Conservation (phyloP, 2,113 vertebrate species). For the Misgurnus anguillicaudatus region DNA sequence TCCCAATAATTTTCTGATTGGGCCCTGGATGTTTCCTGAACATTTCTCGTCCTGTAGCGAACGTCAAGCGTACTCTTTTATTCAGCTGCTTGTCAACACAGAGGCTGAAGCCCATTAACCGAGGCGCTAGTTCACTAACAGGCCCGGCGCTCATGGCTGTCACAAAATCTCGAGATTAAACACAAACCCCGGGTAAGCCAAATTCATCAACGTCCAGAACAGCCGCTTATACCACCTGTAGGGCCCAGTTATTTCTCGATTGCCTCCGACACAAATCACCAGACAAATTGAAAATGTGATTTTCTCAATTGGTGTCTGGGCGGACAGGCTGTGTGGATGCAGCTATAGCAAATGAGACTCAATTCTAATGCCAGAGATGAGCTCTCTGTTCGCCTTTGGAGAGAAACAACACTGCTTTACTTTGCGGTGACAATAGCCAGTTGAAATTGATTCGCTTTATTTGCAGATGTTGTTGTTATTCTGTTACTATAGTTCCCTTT, state of each 20-base stretch:
- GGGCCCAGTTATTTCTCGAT: slow-evolving; percentile 60
- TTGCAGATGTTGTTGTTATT: background rate
- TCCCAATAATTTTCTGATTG: background rate
- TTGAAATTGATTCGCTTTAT: background rate
- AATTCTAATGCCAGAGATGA: slow-evolving; percentile 28
- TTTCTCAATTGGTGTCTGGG: slow-evolving; percentile 45
- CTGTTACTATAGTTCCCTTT: no score
- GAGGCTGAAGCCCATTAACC: slow-evolving; percentile 51
- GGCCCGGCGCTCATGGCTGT: slow-evolving; percentile 40
- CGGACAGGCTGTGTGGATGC: slow-evolving; percentile 17
- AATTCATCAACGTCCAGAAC: slow-evolving; percentile 57
- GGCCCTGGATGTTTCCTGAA: background rate
- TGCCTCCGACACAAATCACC: slow-evolving; percentile 62
- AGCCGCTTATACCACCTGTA: slow-evolving; percentile 58
- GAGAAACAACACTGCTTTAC: slow-evolving; percentile 8
- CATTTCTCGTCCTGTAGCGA: slow-evolving; percentile 42
- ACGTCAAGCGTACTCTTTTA: slow-evolving; percentile 19
- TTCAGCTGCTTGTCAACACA: slow-evolving; percentile 34
- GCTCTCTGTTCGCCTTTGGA: slow-evolving; percentile 11
- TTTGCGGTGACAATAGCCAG: slow-evolving; percentile 1
- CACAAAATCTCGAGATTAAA: slow-evolving; percentile 56
- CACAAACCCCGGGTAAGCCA: slow-evolving; percentile 54
- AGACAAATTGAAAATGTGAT: slow-evolving; percentile 72
- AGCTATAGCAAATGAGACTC: slow-evolving; percentile 42
- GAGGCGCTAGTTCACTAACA: slow-evolving; percentile 42